Conservation (phyloP, 2,113 vertebrate species). For the Lophura nycthemera region DNA sequence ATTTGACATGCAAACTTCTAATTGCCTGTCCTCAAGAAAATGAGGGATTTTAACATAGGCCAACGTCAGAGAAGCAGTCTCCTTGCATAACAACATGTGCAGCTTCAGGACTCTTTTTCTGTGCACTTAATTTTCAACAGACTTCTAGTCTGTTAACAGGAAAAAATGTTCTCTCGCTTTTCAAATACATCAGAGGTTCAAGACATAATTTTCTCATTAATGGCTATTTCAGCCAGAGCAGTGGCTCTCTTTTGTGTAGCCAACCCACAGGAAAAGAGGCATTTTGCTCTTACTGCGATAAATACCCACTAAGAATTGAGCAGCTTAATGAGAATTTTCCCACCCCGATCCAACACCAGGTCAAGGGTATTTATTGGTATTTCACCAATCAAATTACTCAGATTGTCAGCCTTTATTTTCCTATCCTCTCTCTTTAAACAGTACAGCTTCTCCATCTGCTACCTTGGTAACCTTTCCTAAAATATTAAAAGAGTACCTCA, state of each 20-base stretch:
- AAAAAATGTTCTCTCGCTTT: slow-evolving; percentile 28
- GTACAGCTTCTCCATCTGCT: neutral
- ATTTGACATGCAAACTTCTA: neutral
- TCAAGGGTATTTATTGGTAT: slow-evolving; percentile 10
- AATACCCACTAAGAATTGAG: neutral
- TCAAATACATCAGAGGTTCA: neutral
- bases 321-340: neutral
- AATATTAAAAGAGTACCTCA: slow-evolving; percentile 22
- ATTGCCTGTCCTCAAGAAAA: neutral
- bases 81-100: neutral
- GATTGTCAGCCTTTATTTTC: neutral
- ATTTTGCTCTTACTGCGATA: neutral
- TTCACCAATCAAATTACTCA: neutral
- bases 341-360: neutral
- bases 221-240: neutral
- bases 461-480: neutral
- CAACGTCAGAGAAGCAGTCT: neutral
- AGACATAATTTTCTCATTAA: slow-evolving; percentile 36
- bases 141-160: neutral
- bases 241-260: neutral
- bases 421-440: neutral
- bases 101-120: neutral
- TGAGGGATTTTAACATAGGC: neutral
- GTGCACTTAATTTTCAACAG: neutral
- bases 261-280: neutral